phyloP scores from a whole-genome alignment of 2,113 vertebrate species.

The Leucopternis melanops region DNA sequence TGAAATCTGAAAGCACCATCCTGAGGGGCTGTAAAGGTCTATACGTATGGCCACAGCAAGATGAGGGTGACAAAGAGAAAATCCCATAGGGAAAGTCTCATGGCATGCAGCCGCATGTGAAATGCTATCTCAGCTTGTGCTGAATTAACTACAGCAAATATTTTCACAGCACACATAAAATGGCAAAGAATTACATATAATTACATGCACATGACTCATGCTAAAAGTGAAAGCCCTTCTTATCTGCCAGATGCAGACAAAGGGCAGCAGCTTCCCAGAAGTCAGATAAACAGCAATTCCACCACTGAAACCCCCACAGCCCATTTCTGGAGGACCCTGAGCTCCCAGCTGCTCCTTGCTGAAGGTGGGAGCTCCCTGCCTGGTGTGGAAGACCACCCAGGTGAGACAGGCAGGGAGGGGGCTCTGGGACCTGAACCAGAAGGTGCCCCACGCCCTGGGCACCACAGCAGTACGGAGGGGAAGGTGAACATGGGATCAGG shows the following conservation, averaged over 20 bases:
- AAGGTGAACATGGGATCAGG: background rate
- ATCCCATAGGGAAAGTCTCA: background rate
- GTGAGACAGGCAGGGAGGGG: background rate
- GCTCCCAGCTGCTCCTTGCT: background rate
- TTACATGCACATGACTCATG: background rate
- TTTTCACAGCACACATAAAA: background rate
- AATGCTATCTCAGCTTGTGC: background rate
- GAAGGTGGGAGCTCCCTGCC: background rate
- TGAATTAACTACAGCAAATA: background rate
- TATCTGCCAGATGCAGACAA: background rate
- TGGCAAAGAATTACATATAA: background rate
- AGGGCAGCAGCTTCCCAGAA: background rate
- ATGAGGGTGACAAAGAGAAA: background rate
- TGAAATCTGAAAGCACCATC: background rate
- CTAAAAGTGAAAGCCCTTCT: background rate
- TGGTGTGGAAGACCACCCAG: background rate
- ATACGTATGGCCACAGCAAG: rapidly evolving
- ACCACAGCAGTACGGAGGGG: background rate
- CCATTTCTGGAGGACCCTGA: background rate
- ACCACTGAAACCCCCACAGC: too few species aligned
- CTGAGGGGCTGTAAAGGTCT: background rate
- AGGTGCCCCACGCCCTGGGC: too few species aligned
- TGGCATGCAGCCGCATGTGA: background rate
- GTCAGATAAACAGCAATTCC: background rate
- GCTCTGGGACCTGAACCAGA: background rate